A percentile compares a stretch with the other conserved stretches of the same genome.
These are phyloP conservation scores for Ispidina picta DNA, from an alignment of 2,797 vertebrate species.

Conservation along the genomic window DNA sequence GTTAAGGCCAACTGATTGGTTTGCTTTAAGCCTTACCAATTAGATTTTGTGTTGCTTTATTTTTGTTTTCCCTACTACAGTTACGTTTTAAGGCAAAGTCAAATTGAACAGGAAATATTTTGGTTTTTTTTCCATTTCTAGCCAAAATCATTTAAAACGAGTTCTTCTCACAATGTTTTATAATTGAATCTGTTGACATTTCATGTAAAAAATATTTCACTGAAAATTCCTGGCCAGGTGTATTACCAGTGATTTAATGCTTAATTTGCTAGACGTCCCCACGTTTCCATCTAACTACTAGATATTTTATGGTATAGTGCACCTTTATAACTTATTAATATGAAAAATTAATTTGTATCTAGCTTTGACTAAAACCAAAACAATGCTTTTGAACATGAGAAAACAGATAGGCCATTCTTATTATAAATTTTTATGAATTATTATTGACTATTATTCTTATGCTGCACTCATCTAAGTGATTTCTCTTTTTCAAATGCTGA, in stretches of 20 bases:
- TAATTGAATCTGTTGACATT: neutral
- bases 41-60: neutral
- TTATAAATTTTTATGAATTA: neutral
- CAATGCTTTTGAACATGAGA: neutral
- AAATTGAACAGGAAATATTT: neutral
- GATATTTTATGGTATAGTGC: neutral
- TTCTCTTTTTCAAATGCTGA: neutral
- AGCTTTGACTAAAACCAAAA: neutral
- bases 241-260: neutral
- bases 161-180: neutral
- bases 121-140: neutral
- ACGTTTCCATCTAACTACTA: neutral
- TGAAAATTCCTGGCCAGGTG: neutral
- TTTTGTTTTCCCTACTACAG: neutral
- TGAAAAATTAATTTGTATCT: neutral
- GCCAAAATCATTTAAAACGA: neutral
- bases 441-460: neutral
- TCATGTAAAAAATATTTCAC: neutral
- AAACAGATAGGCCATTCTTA: neutral
- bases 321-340: neutral
- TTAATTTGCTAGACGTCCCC: neutral
- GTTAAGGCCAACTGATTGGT: neutral
- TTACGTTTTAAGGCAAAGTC: neutral
- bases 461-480: neutral
- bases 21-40: neutral